Evolutionary conservation across 2,113 vertebrate species (phyloP), one percentile per base, ranked within the genome.

Genomic region (Plestiodon gilberti): DNA sequence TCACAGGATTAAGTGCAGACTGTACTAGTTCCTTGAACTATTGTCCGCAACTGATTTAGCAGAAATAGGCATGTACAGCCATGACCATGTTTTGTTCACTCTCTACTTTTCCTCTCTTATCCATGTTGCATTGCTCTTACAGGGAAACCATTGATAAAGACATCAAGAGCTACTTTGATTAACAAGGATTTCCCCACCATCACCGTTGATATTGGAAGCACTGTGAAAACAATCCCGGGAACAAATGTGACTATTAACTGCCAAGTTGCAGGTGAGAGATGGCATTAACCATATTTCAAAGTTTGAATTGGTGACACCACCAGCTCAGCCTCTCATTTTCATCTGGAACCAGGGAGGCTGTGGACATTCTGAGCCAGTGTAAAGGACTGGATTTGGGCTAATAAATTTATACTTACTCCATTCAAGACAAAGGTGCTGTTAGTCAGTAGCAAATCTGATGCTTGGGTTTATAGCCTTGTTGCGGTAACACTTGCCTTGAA

Each of bases 61-160:
- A 52, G 52, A 30, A 75, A 62, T 11, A 43, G 10, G 23, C 3
- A 57, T 8, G 28, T 22, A 43, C 10, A 78, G 33, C 43, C 17
- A 35, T 62, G 65, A 33, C 40, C 20, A 13, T 61, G 15, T 23
- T 62, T 62, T 79, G 35, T 43, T 71, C 15, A 70, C n/a, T 70
- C n/a, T n/a, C 33, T 70, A 33, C 69, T 8, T 40, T 79, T 23
- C 22, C 35, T 33, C 93, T 55, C 82, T 90, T 81, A 93, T 85
- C 1, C 78, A 1, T 65, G 28, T 0, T 96, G 30, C 35, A 91
- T 94, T 64, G 94, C 90, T 64, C 85, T 17, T 79, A 14, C 93
- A 97, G 97, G 97, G 90, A 97, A 97, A 73, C 97, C 97, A n/a
- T 88, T 97, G 83, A 95, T 97, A 93, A 97, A 97, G 83, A 80